Percentiles rank a stretch among this genome's conserved stretches.
phyloP scores from a whole-genome alignment of 1,140 invertebrate genomes.

The Magallana ariakensis region DNA sequence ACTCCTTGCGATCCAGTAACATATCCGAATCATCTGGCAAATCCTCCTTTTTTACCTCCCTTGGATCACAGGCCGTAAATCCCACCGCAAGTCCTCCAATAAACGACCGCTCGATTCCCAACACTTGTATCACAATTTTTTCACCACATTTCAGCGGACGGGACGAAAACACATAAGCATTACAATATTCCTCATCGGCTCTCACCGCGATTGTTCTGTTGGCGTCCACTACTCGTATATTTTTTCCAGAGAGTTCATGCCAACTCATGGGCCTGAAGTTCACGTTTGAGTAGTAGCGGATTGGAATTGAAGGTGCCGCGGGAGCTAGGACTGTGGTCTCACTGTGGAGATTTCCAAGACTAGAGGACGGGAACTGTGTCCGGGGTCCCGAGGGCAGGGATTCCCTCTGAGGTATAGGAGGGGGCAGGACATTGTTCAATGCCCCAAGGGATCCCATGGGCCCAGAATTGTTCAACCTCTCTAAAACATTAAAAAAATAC shows the following conservation, averaged over 20 bases:
- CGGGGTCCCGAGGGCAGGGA: neutral
- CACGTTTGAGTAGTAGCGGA: slow-evolving; percentile 68
- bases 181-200: slow-evolving; percentile 91
- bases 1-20: slow-evolving; percentile 95
- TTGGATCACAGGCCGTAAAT: slow-evolving; percentile 95
- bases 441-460: neutral
- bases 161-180: slow-evolving; percentile 95
- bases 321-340: slow-evolving; percentile 13
- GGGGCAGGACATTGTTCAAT: slow-evolving; percentile 1
- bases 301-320: slow-evolving; percentile 30
- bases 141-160: slow-evolving; percentile 91
- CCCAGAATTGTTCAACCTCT: neutral
- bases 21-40: slow-evolving; percentile 96
- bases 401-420: slow-evolving; percentile 5
- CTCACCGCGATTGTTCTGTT: slow-evolving; percentile 88
- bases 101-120: slow-evolving; percentile 91
- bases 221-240: slow-evolving; percentile 86
- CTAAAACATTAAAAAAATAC: neutral
- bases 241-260: slow-evolving; percentile 88
- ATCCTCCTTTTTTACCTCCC: slow-evolving; percentile 85
- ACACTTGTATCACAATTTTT: slow-evolving; percentile 90
- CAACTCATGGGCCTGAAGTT: slow-evolving; percentile 73
- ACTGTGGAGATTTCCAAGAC: slow-evolving; percentile 13
- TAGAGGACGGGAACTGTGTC: slow-evolving; percentile 11
- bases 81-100: slow-evolving; percentile 94